A percentile compares a stretch with the other conserved stretches of the same genome.
phyloP scores from a whole-genome alignment of 2,113 vertebrate species.

The Danionella cerebrum region DNA sequence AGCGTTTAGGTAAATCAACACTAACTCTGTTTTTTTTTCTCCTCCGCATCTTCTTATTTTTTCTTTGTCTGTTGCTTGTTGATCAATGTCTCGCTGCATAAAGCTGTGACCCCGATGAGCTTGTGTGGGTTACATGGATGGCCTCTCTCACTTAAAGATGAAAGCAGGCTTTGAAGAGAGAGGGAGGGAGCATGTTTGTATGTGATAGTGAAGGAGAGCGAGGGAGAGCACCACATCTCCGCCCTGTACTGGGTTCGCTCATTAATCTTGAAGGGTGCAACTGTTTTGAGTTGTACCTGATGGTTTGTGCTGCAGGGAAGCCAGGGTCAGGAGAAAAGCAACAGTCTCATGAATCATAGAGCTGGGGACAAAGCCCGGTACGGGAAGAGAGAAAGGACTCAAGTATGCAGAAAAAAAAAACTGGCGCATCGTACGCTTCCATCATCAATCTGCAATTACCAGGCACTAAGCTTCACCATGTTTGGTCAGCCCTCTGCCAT shows the following conservation, averaged over 20 bases:
- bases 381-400: not conserved
- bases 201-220: slow-evolving; percentile 10
- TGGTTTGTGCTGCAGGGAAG: slow-evolving; percentile 48
- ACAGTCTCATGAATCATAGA: slow-evolving; percentile 58
- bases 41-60: not conserved
- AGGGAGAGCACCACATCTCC: not conserved
- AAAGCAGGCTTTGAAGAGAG: slow-evolving; percentile 1
- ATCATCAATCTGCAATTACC: slow-evolving; percentile 50
- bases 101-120: slow-evolving; percentile 28
- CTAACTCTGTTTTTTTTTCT: slow-evolving; percentile 16
- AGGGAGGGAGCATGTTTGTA: slow-evolving; percentile 18
- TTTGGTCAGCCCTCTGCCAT: not conserved
- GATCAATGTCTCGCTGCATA: slow-evolving; percentile 34
- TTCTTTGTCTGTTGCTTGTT: slow-evolving; percentile 15
- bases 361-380: slow-evolving; percentile 35
- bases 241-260: slow-evolving; percentile 39
- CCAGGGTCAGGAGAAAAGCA: slow-evolving; percentile 47
- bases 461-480: not conserved
- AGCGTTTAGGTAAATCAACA: slow-evolving; percentile 39
- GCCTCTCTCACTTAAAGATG: slow-evolving; percentile 33
- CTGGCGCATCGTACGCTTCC: slow-evolving; percentile 3
- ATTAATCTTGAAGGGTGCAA: slow-evolving; percentile 58
- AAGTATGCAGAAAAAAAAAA: not conserved
- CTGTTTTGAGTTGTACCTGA: slow-evolving; percentile 58
- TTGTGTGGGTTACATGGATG: slow-evolving; percentile 13